Evolutionary conservation across 2,797 vertebrate species (phyloP).

Genomic region (Gallinago stenura): DNA sequence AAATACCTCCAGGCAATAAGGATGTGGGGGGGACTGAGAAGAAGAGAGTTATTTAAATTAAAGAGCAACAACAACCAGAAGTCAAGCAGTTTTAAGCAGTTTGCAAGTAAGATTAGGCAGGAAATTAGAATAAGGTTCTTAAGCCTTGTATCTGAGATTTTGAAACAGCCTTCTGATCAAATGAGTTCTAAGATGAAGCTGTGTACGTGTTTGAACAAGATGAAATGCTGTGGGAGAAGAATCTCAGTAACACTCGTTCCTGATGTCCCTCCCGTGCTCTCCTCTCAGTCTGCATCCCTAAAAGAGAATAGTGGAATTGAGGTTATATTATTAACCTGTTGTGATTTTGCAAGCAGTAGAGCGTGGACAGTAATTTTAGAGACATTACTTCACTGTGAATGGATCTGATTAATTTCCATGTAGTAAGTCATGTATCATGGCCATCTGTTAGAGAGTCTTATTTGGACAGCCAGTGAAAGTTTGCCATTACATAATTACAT

Average conservation of each 20-base stretch:
- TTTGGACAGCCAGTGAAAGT: neutral
- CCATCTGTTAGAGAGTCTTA: neutral
- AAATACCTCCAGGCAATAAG: neutral
- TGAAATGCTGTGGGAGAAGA: neutral
- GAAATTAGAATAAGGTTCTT: neutral
- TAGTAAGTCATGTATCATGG: neutral
- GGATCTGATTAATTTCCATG: conserved; percentile 4
- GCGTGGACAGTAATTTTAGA: neutral
- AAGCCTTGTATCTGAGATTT: neutral
- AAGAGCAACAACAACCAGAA: neutral
- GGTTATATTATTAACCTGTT: neutral
- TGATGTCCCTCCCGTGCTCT: neutral
- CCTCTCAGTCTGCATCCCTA: neutral
- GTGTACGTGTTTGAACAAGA: rapidly evolving
- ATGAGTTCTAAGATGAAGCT: neutral
- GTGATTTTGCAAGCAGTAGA: neutral
- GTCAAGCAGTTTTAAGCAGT: neutral
- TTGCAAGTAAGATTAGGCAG: neutral
- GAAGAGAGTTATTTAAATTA: neutral
- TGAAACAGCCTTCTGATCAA: neutral
- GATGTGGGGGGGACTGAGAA: neutral
- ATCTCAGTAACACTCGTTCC: rapidly evolving
- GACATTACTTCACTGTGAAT: conserved; percentile 34
- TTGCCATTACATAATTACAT: neutral
- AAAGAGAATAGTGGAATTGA: neutral